These are phyloP conservation scores for Darevskia mixta DNA, from an alignment of 2,797 vertebrate species.

Conservation along the genomic window DNA sequence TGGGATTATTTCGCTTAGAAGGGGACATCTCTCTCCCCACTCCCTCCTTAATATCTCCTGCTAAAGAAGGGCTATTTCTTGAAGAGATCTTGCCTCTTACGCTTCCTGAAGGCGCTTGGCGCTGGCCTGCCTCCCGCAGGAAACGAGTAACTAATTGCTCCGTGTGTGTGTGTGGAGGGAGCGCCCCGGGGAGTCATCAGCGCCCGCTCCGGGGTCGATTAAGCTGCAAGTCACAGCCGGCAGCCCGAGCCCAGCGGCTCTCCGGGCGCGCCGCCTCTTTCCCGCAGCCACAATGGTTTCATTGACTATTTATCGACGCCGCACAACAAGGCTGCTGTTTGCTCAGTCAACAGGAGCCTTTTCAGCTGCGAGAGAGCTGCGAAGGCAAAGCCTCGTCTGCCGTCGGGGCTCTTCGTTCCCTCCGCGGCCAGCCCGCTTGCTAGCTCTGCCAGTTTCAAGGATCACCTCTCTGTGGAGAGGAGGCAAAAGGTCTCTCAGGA, in stretches of 20 bases:
- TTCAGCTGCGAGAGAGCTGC: slow-evolving; percentile 48
- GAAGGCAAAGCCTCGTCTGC: neutral
- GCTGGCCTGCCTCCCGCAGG: neutral
- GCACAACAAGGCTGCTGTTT: slow-evolving; percentile 86
- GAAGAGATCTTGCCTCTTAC: too few species aligned
- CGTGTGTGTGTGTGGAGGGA: too few species aligned
- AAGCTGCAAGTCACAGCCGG: slow-evolving; percentile 85
- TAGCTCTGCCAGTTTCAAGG: neutral
- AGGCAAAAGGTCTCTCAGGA: neutral
- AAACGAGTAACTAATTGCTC: neutral
- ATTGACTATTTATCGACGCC: slow-evolving; percentile 90
- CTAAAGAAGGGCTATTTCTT: neutral
- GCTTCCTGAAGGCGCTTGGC: neutral
- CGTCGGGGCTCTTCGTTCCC: too few species aligned
- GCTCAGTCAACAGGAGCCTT: slow-evolving; percentile 75
- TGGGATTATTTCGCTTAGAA: neutral
- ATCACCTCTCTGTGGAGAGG: neutral
- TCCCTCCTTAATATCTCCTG: neutral
- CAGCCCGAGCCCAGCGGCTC: slow-evolving; percentile 69
- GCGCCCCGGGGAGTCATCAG: slow-evolving; percentile 34
- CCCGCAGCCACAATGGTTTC: slow-evolving; percentile 82
- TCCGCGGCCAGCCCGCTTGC: neutral
- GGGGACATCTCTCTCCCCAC: neutral
- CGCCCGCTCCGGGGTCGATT: slow-evolving; percentile 76
- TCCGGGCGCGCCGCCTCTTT: slow-evolving; percentile 74